These are phyloP conservation scores for Heliconius charithonia DNA, from an alignment of 2,888 invertebrate genomes.

Conservation along the genomic window DNA sequence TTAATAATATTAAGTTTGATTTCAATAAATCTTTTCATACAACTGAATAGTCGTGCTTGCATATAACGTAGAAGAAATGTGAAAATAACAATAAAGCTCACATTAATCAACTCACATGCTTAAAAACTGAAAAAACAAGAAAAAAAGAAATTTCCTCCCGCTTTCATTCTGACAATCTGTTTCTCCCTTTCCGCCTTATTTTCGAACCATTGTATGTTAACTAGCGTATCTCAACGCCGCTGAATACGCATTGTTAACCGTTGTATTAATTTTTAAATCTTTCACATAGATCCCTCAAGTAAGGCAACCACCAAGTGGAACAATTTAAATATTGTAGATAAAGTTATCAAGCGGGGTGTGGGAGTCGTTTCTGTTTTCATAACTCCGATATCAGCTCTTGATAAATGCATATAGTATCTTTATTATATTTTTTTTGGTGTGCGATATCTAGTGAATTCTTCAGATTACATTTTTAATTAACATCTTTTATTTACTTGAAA, in stretches of 20 bases:
- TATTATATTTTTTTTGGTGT: not conserved
- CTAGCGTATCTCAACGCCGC: not conserved
- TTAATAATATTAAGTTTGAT: too few species aligned
- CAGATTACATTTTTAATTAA: not conserved
- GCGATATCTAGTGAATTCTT: not conserved
- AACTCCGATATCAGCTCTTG: conserved; percentile 19
- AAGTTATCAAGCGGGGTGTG: conserved; percentile 35
- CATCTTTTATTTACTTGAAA: not conserved
- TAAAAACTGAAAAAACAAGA: too few species aligned
- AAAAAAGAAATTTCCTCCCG: too few species aligned
- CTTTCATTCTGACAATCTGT: too few species aligned
- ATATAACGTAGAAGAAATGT: too few species aligned
- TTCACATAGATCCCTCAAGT: not conserved
- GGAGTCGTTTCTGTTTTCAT: conserved; percentile 42
- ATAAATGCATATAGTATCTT: conserved; percentile 19
- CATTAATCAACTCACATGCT: too few species aligned
- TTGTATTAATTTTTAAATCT: not conserved
- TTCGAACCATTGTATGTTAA: too few species aligned
- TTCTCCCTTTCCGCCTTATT: too few species aligned
- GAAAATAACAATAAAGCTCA: too few species aligned
- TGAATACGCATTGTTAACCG: too few species aligned
- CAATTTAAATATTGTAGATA: conserved; percentile 35
- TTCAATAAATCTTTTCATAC: too few species aligned
- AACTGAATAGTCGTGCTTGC: too few species aligned
- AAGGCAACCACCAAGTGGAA: conserved; percentile 26